phyloP scores from a whole-genome alignment of 1,140 invertebrate species.

The Chrysomallon squamiferum region DNA sequence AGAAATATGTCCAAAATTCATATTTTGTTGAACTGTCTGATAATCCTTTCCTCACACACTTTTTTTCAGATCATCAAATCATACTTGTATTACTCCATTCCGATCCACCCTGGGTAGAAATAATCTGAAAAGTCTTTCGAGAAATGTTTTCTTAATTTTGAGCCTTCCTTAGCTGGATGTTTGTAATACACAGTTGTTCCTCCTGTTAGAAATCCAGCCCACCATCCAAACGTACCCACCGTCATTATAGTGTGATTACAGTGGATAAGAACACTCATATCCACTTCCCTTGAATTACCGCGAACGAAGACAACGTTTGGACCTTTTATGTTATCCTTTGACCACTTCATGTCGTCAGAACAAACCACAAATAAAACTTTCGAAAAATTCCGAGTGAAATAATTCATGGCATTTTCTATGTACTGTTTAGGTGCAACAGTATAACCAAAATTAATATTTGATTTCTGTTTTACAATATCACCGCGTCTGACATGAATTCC shows the following conservation, averaged over 20 bases:
- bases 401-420: slow-evolving; percentile 13
- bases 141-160: slow-evolving; percentile 13
- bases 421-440: slow-evolving; percentile 5
- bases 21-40: too few species aligned
- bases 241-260: slow-evolving; percentile 51
- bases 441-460: background rate
- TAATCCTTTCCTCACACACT: too few species aligned
- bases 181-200: slow-evolving; percentile 45
- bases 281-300: slow-evolving; percentile 23
- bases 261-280: slow-evolving; percentile 34
- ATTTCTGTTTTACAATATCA: slow-evolving; percentile 1
- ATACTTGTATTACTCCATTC: slow-evolving; percentile 27
- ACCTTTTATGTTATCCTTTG: background rate
- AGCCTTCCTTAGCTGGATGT: slow-evolving; percentile 23
- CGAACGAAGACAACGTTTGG: slow-evolving; percentile 6
- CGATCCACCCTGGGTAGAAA: slow-evolving; percentile 30
- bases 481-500: slow-evolving; percentile 30
- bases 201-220: slow-evolving; percentile 43
- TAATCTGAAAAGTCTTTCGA: slow-evolving; percentile 21
- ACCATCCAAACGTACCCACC: slow-evolving; percentile 53
- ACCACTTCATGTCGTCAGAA: slow-evolving; percentile 6
- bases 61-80: too few species aligned
- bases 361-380: slow-evolving; percentile 13
- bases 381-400: slow-evolving; percentile 11
- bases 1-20: too few species aligned